A percentile compares a stretch with the other conserved stretches of the same genome.
phyloP scores from a whole-genome alignment of 2,113 vertebrate genomes.

The Triplophysa tibetana region DNA sequence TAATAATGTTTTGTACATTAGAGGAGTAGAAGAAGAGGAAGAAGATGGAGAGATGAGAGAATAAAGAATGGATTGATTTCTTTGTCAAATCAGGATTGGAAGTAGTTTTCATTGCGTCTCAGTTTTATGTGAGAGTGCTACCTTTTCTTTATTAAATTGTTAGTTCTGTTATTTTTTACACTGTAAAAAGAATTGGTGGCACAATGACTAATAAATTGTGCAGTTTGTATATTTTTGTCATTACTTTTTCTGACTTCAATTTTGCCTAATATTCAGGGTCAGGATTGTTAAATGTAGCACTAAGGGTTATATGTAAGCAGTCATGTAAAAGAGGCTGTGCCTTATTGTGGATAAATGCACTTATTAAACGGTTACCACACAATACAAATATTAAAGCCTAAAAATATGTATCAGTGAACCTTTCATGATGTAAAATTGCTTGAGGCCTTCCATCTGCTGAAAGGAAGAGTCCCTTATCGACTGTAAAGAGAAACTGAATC shows the following conservation, averaged over 20 bases:
- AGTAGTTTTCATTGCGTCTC: constrained; percentile 43
- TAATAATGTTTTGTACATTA: constrained; percentile 98
- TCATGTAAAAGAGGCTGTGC: too few relatives aligned
- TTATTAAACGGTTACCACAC: too few relatives aligned
- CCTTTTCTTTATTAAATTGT: constrained; percentile 57
- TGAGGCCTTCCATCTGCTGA: too few relatives aligned
- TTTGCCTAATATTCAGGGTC: neutral
- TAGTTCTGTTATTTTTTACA: constrained; percentile 43
- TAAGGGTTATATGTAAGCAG: too few relatives aligned
- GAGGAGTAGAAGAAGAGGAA: constrained; percentile 98
- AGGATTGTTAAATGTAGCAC: neutral
- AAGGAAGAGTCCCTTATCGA: too few relatives aligned
- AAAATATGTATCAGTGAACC: too few relatives aligned
- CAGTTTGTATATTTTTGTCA: constrained; percentile 53
- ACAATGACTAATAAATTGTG: constrained; percentile 55
- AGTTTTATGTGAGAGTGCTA: constrained; percentile 50
- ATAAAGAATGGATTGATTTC: constrained; percentile 63
- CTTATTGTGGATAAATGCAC: too few relatives aligned
- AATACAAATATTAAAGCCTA: too few relatives aligned
- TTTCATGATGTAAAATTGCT: too few relatives aligned
- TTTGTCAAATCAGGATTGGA: neutral
- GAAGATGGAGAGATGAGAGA: constrained; percentile 99
- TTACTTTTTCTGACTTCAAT: neutral
- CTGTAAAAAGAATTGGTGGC: constrained; percentile 31
- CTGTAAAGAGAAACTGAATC: too few relatives aligned